phyloP scores from a whole-genome alignment of 2,888 invertebrate genomes.

The Limnephilus rhombicus region DNA sequence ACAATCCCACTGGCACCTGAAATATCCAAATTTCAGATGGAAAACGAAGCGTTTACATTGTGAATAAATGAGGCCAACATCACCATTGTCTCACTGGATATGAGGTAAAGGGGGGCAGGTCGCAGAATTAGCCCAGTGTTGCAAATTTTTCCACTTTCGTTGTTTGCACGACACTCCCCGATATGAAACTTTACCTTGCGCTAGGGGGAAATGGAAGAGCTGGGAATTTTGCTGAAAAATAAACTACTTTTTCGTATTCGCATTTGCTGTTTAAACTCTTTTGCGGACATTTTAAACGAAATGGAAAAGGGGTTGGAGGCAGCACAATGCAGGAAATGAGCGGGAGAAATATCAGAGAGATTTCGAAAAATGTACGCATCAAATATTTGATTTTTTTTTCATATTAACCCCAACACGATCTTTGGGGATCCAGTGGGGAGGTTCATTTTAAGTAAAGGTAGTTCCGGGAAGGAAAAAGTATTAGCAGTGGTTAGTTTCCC shows the following conservation, averaged over 20 bases:
- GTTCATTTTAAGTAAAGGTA: too few species aligned
- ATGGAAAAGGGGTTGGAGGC: background rate
- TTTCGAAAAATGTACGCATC: background rate
- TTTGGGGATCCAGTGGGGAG: too few species aligned
- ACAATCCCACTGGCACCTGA: background rate
- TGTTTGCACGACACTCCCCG: slow-evolving; percentile 48
- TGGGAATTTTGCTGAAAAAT: background rate
- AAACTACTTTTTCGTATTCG: background rate
- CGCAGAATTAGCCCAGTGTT: slow-evolving; percentile 54
- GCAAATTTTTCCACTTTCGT: slow-evolving; percentile 55
- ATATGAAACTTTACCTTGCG: slow-evolving; percentile 44
- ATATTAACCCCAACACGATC: too few species aligned
- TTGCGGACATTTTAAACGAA: background rate
- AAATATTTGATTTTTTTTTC: too few species aligned
- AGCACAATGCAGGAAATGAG: background rate
- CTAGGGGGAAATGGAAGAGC: slow-evolving; percentile 18
- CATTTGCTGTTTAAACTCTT: background rate
- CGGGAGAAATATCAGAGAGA: background rate
- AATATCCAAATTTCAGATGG: background rate
- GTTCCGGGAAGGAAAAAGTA: too few species aligned
- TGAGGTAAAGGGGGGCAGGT: slow-evolving; percentile 27
- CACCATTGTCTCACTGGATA: slow-evolving; percentile 47
- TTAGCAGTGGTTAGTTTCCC: too few species aligned
- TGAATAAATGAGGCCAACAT: background rate
- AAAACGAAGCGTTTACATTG: background rate